A percentile compares a stretch with the other conserved stretches of the same genome.
Evolutionary conservation across 2,113 vertebrate species (phyloP).

Genomic region (Macroglossus sobrinus): DNA sequence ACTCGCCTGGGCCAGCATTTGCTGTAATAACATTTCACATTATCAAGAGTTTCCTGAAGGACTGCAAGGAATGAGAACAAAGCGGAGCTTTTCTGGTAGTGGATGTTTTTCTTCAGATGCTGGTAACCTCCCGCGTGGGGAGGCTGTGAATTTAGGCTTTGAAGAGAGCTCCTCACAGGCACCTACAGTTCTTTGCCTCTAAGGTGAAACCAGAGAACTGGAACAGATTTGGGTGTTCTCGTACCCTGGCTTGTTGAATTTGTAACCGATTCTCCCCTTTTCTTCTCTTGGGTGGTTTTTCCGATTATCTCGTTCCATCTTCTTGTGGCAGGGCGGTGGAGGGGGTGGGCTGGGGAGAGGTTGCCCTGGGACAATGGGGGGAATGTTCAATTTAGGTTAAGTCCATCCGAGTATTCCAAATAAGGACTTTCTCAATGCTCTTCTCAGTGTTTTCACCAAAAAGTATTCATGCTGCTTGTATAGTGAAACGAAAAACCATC

Average conservation of each 20-base stretch:
- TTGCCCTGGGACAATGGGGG: not conserved
- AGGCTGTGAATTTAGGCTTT: slow-evolving; percentile 56
- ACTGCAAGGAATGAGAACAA: slow-evolving; percentile 78
- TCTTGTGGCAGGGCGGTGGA: not conserved
- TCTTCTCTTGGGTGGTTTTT: slow-evolving; percentile 56
- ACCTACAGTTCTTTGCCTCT: slow-evolving; percentile 57
- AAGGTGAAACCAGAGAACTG: slow-evolving; percentile 61
- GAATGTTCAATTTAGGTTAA: not conserved
- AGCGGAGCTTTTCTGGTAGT: slow-evolving; percentile 70
- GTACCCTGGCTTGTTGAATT: slow-evolving; percentile 34
- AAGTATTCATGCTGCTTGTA: not conserved
- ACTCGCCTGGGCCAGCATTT: slow-evolving; percentile 81
- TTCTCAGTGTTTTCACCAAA: not conserved
- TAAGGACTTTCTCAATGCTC: not conserved
- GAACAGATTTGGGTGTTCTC: slow-evolving; percentile 43
- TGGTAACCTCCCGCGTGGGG: slow-evolving; percentile 61
- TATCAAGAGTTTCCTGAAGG: slow-evolving; percentile 82
- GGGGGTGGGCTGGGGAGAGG: not conserved
- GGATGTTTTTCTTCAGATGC: slow-evolving; percentile 71
- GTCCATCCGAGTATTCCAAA: not conserved
- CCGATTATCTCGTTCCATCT: slow-evolving; percentile 44
- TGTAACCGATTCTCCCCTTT: slow-evolving; percentile 31
- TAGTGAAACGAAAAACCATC: not conserved
- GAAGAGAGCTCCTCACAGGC: slow-evolving; percentile 45
- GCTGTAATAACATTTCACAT: slow-evolving; percentile 83